phyloP scores from a whole-genome alignment of 2,113 vertebrate genomes.

The Stigmatopora argus region DNA sequence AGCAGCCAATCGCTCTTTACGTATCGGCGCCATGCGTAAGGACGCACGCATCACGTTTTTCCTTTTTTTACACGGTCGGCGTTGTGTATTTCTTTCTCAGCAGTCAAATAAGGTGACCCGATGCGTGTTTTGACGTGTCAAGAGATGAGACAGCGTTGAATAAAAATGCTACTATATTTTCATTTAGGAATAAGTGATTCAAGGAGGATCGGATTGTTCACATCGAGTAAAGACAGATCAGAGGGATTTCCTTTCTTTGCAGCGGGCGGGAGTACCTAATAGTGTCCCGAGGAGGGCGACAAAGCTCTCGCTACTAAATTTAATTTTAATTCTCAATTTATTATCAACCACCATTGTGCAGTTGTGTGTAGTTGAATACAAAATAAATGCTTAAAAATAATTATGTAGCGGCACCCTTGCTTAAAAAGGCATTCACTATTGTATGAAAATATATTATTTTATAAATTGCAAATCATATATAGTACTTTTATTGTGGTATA shows the following conservation, averaged over 20 bases:
- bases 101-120: neutral
- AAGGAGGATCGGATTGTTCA: neutral
- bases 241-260: neutral
- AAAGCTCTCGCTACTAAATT: too few relatives aligned
- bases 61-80: neutral
- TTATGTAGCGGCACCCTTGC: too few relatives aligned
- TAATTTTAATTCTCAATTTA: too few relatives aligned
- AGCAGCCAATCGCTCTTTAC: conserved; percentile 60
- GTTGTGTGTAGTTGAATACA: too few relatives aligned
- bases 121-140: neutral
- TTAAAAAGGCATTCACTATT: too few relatives aligned
- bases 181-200: neutral
- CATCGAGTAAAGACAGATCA: conserved; percentile 47
- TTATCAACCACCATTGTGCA: too few relatives aligned
- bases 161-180: neutral
- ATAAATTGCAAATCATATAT: too few relatives aligned
- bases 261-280: too few relatives aligned
- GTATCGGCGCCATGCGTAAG: conserved; percentile 27
- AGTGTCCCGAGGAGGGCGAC: too few relatives aligned
- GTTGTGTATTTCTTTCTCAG: neutral
- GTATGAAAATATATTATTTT: too few relatives aligned
- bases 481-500: too few relatives aligned
- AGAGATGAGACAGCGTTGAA: neutral
- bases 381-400: too few relatives aligned
- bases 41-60: conserved; percentile 13